These are phyloP conservation scores for Chaetodon auriga DNA, from an alignment of 2,113 vertebrate species.

Conservation along the genomic window DNA sequence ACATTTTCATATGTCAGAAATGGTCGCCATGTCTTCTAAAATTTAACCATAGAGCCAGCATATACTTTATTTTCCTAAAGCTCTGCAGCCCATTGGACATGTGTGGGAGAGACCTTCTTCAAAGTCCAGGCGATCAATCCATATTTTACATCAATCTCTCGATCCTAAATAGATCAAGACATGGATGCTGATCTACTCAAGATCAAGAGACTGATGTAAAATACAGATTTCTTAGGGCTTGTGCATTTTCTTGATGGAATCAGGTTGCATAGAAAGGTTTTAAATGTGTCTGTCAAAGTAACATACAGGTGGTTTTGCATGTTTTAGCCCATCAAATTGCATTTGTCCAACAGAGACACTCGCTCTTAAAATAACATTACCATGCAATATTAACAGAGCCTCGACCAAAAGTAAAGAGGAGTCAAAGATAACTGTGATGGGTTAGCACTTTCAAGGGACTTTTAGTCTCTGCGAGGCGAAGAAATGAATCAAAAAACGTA, in stretches of 20 bases:
- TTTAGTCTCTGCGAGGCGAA: too few species aligned
- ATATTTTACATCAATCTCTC: conserved; percentile 35
- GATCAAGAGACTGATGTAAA: conserved; percentile 31
- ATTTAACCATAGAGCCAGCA: too few species aligned
- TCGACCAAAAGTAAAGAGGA: not conserved
- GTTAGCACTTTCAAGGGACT: too few species aligned
- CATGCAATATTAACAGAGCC: not conserved
- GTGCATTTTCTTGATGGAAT: conserved; percentile 7
- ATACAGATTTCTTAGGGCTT: conserved; percentile 4
- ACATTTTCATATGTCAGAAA: too few species aligned
- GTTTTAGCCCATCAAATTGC: too few species aligned
- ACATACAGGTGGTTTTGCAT: not conserved
- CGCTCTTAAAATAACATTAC: not conserved
- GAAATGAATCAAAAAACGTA: not conserved
- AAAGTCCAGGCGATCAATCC: conserved; percentile 21
- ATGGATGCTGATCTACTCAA: conserved; percentile 12
- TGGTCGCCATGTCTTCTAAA: too few species aligned
- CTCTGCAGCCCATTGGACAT: too few species aligned
- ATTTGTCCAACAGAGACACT: not conserved
- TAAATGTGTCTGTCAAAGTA: not conserved
- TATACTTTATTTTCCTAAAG: too few species aligned
- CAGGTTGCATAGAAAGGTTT: not conserved
- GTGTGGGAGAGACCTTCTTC: not conserved
- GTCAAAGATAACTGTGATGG: too few species aligned
- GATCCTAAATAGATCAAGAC: conserved; percentile 44